These are phyloP conservation scores for Pluvianellus socialis DNA, from an alignment of 2,113 vertebrate genomes.

Conservation along the genomic window DNA sequence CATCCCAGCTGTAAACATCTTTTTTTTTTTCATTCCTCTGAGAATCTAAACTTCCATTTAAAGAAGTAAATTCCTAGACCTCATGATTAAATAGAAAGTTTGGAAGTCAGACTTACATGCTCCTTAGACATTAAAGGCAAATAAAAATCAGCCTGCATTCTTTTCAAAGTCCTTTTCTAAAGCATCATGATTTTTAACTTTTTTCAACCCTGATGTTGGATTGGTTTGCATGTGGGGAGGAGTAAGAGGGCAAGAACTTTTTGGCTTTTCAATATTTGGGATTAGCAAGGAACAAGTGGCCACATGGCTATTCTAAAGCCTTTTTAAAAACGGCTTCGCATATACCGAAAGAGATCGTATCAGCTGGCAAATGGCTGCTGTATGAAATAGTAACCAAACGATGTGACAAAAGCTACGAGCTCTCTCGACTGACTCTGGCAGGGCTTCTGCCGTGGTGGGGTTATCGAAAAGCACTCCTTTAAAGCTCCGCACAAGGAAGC, in stretches of 20 bases:
- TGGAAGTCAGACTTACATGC: neutral
- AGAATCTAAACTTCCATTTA: conserved; percentile 13
- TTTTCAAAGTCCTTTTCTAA: neutral
- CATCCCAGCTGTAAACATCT: conserved; percentile 27
- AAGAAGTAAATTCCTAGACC: neutral
- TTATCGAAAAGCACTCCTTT: neutral
- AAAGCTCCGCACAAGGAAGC: neutral
- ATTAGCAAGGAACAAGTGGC: neutral
- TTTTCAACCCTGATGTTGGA: neutral
- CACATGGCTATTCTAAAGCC: neutral
- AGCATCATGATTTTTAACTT: neutral
- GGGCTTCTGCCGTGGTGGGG: neutral
- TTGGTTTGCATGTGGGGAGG: neutral
- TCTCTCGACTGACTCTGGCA: neutral
- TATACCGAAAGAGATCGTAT: neutral
- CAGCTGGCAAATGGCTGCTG: conserved; percentile 13
- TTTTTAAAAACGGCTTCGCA: neutral
- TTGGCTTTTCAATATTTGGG: neutral
- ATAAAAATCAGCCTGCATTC: neutral
- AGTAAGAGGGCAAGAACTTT: neutral
- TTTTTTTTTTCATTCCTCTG: conserved; percentile 9
- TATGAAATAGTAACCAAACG: neutral
- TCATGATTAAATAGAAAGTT: neutral
- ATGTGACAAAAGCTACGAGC: neutral
- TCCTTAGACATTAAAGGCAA: neutral